Evolutionary conservation across 2,888 invertebrate species (phyloP), one percentile per base, ranked within the genome.

Genomic region (Dyspetes luteomarginatus): DNA sequence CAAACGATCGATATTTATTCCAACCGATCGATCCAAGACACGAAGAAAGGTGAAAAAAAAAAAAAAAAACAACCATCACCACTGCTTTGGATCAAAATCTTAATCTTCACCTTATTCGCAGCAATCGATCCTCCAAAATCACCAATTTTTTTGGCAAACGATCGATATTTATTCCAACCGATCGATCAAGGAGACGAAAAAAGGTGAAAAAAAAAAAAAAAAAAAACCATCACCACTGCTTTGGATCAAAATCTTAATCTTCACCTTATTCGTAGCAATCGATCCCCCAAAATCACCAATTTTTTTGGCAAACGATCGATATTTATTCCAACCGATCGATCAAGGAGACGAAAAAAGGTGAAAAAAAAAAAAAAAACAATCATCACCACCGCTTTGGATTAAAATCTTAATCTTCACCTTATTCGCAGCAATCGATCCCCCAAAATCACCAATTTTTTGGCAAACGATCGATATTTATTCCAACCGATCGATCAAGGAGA

Each of bases 221-320:
- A 45, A 30, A 43, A 43, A 26, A 12, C 41, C 30, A 55, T 36
- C 65, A 55, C 58, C 52, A 24, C 62, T 50, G 15, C 50, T 50
- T 30, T 26, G 43, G 55, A 67, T 48, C 48, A 12, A 48, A 12
- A 62, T 22, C 12, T 22, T 9, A 5, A 67, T 28, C 48, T 30
- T 52, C n/a, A n/a, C n/a, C n/a, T n/a, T n/a, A n/a, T n/a, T n/a
- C n/a, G n/a, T n/a, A n/a, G n/a, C n/a, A n/a, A n/a, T n/a, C n/a
- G n/a, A n/a, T n/a, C n/a, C 67, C 30, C 55, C 28, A 50, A 67
- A 28, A 48, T 52, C 22, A n/a, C 50, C 67, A 50, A 67, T 67
- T 36, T 36, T 36, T 1, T 2, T 1, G 1, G 30, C 30, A 7
- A 30, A 30, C 30, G 36, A 36, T 36, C 1, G 36, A 36, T 36